Evolutionary conservation across 2,888 invertebrate species (phyloP), one percentile per base, ranked within the genome.

Genomic region (Ochropleura leucogaster): DNA sequence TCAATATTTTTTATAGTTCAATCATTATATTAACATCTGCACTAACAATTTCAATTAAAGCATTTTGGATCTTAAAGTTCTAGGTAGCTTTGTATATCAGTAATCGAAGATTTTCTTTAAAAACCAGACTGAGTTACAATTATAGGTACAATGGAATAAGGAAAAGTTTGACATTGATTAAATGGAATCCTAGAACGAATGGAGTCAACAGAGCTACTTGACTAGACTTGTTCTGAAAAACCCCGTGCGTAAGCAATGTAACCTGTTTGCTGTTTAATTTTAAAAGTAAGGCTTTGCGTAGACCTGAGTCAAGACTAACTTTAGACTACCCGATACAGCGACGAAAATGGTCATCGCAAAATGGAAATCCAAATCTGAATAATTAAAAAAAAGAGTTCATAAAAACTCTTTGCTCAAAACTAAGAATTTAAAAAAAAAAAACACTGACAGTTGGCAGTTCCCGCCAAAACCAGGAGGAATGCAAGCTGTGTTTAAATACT

Each of bases 241-340:
- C 74, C 74, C 79, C 82, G 68, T 72, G 83, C 79, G 79, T 83
- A 79, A 79, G 71, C 57, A 46, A 30, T 44, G 8, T 3, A 46
- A 82, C 78, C 60, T 51, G 82, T 71, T 80, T 47, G n/a, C 6
- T 71, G 63, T 64, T 40, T 12, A 57, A 14, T 71, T 44, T 40
- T 47, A 60, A 66, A 70, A 49, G 16, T 62, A 62, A 77, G 12
- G 18, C 16, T 46, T 4, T 42, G 51, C 7, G 14, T 10, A 53
- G 9, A 60, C 14, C 1, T 60, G 57, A 18, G 18, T 53, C n/a
- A 10, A 49, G 5, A n/a, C 3, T 65, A 42, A 51, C 20, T 51
- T 44, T 30, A 14, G 55, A 20, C 3, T 30, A 30, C 30, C 30
- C 30, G 30, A 30, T 3, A 30, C 30, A 30, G 30, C 30, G 30